Evolutionary conservation across 2,113 vertebrate genomes (phyloP).

Genomic region (Zonotrichia leucophrys): DNA sequence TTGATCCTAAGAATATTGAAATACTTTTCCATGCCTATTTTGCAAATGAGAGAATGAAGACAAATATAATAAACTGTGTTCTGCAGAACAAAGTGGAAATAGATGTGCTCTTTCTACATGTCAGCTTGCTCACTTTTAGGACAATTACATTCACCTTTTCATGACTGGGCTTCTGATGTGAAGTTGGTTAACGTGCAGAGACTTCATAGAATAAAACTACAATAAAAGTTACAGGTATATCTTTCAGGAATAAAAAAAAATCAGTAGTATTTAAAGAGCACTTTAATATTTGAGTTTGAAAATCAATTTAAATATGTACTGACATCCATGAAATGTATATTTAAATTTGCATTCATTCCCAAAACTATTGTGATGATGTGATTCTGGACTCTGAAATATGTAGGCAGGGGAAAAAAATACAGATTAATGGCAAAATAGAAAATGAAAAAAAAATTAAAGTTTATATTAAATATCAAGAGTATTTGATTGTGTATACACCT

Average conservation of each 20-base stretch:
- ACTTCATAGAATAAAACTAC: not conserved
- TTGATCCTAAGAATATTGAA: not conserved
- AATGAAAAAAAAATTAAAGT: fast-evolving
- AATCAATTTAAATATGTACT: not conserved
- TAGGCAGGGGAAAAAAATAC: not conserved
- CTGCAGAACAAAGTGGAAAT: not conserved
- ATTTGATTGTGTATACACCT: not conserved
- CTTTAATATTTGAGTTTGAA: not conserved
- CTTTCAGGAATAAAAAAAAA: not conserved
- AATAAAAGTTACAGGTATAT: not conserved
- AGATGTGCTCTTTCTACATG: not conserved
- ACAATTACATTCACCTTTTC: not conserved
- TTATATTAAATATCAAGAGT: not conserved
- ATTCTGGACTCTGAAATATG: not conserved
- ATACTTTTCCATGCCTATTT: not conserved
- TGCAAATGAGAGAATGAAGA: not conserved
- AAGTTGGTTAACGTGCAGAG: not conserved
- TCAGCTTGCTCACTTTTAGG: not conserved
- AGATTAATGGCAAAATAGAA: not conserved
- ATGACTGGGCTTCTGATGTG: not conserved
- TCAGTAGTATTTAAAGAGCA: not conserved
- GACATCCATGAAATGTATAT: not conserved
- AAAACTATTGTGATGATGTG: not conserved
- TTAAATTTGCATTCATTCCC: not conserved
- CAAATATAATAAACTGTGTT: not conserved